A percentile compares a stretch with the other conserved stretches of the same genome.
These are phyloP conservation scores for Parthenolecanium corni DNA, from an alignment of 2,888 invertebrate genomes.

Conservation along the genomic window DNA sequence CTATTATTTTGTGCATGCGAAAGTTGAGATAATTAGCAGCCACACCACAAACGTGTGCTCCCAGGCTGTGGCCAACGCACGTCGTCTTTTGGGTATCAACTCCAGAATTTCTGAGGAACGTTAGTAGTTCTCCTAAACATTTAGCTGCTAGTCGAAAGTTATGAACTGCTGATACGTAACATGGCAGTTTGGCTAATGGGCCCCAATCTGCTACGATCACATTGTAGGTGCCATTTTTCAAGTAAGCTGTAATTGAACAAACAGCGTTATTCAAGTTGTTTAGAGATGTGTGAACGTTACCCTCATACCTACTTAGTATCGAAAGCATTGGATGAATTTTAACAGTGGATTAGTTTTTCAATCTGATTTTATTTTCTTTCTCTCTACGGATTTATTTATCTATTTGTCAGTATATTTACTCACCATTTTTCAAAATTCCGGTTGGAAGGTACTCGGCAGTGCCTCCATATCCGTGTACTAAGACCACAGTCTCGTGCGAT, in stretches of 20 bases:
- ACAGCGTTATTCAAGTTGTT: no score
- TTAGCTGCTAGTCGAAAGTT: slow-evolving; percentile 59
- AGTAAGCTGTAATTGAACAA: slow-evolving; percentile 47
- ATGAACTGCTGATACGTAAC: slow-evolving; percentile 60
- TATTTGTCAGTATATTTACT: no score
- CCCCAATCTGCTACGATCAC: slow-evolving; percentile 70
- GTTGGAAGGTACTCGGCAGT: slow-evolving; percentile 57
- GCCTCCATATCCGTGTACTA: slow-evolving; percentile 68
- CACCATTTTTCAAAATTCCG: slow-evolving; percentile 59
- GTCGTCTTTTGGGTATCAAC: slow-evolving; percentile 50
- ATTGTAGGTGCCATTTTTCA: slow-evolving; percentile 61
- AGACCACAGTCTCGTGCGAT: slow-evolving; percentile 53
- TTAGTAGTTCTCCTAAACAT: slow-evolving; percentile 55
- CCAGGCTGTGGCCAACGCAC: slow-evolving; percentile 61
- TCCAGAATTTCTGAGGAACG: slow-evolving; percentile 52
- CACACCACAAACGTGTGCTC: slow-evolving; percentile 64
- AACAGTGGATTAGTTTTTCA: no score
- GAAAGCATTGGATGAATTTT: no score
- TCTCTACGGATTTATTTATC: no score
- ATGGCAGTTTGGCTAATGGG: slow-evolving; percentile 54
- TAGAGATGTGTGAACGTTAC: no score
- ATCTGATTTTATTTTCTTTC: no score
- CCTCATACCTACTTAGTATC: no score
- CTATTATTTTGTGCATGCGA: slow-evolving; percentile 60
- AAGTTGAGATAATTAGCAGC: slow-evolving; percentile 61